These are phyloP conservation scores for Orthosia gracilis DNA, from an alignment of 2,888 invertebrate species.

Conservation along the genomic window DNA sequence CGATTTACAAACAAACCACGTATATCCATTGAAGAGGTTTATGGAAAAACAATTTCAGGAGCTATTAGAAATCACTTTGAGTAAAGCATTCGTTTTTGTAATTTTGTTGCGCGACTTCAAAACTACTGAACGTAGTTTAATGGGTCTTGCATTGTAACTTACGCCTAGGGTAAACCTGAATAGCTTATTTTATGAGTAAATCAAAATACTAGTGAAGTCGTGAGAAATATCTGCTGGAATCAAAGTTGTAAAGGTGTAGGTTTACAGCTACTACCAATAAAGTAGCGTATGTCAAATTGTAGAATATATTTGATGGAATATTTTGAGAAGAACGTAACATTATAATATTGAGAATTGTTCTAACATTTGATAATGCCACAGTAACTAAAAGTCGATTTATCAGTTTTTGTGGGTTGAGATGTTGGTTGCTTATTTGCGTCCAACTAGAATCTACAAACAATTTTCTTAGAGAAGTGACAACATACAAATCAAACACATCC, in stretches of 20 bases:
- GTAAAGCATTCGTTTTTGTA: constrained; percentile 45
- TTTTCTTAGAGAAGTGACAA: not conserved
- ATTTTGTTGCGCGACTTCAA: constrained; percentile 62
- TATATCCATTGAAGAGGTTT: constrained; percentile 18
- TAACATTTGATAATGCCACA: not conserved
- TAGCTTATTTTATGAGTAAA: constrained; percentile 32
- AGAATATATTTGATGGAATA: not conserved
- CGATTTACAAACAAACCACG: constrained; percentile 21
- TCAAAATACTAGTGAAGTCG: constrained; percentile 14
- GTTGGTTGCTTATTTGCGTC: too few species aligned
- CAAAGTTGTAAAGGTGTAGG: not conserved
- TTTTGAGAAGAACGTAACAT: not conserved
- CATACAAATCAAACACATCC: not conserved
- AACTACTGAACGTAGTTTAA: constrained; percentile 59
- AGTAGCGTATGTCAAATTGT: not conserved
- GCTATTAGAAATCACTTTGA: constrained; percentile 46
- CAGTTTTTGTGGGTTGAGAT: too few species aligned
- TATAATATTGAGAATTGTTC: not conserved
- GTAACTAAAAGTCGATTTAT: too few species aligned
- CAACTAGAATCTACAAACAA: not conserved
- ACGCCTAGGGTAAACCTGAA: constrained; percentile 30
- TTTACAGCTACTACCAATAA: not conserved
- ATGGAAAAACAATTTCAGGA: constrained; percentile 33
- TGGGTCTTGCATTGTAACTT: constrained; percentile 54
- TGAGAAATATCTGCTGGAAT: not conserved